These are phyloP conservation scores for Kryptolebias marmoratus DNA, from an alignment of 2,113 vertebrate species.

Conservation along the genomic window DNA sequence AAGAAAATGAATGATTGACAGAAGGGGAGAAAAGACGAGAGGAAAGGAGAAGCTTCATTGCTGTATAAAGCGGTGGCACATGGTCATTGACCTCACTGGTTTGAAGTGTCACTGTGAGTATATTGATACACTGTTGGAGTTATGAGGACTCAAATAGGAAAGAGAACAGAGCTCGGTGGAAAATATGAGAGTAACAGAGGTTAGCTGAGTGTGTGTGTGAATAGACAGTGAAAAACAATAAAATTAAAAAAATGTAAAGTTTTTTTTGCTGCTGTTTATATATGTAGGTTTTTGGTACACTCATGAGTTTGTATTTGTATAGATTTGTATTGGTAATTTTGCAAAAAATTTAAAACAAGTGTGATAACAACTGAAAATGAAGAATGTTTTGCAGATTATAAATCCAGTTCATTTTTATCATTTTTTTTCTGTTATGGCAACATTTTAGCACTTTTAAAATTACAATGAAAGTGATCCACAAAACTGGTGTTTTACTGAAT, in stretches of 20 bases:
- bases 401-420: too few species aligned
- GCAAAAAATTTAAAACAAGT: too few species aligned
- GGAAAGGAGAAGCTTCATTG: constrained; percentile 31
- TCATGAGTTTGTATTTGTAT: too few species aligned
- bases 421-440: too few species aligned
- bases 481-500: too few species aligned
- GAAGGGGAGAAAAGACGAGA: constrained; percentile 5
- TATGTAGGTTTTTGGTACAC: too few species aligned
- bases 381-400: too few species aligned
- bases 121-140: constrained; percentile 38
- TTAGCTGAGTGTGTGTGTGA: constrained; percentile 6
- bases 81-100: constrained; percentile 53
- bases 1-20: constrained; percentile 38
- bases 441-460: too few species aligned
- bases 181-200: constrained; percentile 22
- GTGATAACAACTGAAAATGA: too few species aligned
- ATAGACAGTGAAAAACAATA: neutral
- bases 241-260: neutral
- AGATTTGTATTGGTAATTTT: too few species aligned
- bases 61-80: constrained; percentile 34
- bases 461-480: too few species aligned
- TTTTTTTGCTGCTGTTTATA: neutral
- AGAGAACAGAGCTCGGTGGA: constrained; percentile 42
- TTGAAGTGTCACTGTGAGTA: constrained; percentile 50
- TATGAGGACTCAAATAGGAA: constrained; percentile 49